Percentiles rank a stretch among this genome's conserved stretches.
Evolutionary conservation across 2,797 vertebrate genomes (phyloP).

Genomic region (Cossypha caffra): DNA sequence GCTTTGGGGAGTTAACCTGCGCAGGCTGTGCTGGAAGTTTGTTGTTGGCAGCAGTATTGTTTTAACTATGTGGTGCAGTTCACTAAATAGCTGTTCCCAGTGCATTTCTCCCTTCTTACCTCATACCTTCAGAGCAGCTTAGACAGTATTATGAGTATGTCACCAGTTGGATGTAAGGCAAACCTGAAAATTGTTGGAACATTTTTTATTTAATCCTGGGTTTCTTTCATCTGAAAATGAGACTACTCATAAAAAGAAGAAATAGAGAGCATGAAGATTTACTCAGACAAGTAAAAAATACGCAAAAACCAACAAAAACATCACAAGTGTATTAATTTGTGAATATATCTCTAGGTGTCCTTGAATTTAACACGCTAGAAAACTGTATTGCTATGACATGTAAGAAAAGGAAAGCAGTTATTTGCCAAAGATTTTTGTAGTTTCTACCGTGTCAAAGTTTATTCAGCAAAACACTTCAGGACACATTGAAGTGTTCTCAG

Average conservation of each 20-base stretch:
- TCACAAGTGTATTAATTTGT: background rate
- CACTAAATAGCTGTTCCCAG: background rate
- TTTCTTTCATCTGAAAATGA: background rate
- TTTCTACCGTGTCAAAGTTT: background rate
- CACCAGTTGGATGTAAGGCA: background rate
- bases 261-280: background rate
- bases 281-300: background rate
- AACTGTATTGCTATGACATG: background rate
- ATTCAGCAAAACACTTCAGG: background rate
- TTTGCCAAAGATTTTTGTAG: background rate
- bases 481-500: background rate
- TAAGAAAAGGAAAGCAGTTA: background rate
- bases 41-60: background rate
- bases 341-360: background rate
- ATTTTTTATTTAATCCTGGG: background rate
- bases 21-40: background rate
- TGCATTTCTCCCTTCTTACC: background rate
- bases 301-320: background rate
- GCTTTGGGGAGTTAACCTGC: background rate
- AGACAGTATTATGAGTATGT: background rate
- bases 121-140: background rate
- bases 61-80: background rate
- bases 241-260: background rate
- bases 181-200: background rate
- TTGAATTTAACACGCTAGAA: background rate